phyloP scores from a whole-genome alignment of 2,113 vertebrate genomes.

The Rafetus swinhoei region DNA sequence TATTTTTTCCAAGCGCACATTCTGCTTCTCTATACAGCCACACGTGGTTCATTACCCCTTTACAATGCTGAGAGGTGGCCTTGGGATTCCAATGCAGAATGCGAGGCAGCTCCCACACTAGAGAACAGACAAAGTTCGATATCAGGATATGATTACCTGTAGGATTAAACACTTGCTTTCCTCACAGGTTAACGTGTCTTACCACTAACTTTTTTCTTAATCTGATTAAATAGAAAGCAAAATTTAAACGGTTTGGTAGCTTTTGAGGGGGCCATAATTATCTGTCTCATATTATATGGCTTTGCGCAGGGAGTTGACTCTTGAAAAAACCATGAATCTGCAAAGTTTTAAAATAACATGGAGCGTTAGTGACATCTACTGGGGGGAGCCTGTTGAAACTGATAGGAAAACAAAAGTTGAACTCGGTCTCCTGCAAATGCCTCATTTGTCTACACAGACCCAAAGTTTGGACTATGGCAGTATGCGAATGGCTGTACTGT shows the following conservation, averaged over 20 bases:
- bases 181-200: constrained; percentile 28
- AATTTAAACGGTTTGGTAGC: background rate
- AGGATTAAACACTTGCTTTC: constrained; percentile 13
- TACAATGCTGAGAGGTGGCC: background rate
- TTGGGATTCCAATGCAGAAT: constrained; percentile 11
- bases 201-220: constrained; percentile 16
- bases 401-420: background rate
- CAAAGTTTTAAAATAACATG: background rate
- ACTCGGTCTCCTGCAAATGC: background rate
- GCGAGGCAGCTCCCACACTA: background rate
- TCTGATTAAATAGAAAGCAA: constrained; percentile 45
- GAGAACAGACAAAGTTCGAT: background rate
- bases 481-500: background rate
- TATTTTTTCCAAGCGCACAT: background rate
- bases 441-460: background rate
- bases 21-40: background rate
- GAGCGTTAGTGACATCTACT: constrained; percentile 79
- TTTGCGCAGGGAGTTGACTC: background rate
- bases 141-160: background rate
- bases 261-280: constrained; percentile 1
- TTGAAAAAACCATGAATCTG: background rate
- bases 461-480: background rate
- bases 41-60: rapidly evolving
- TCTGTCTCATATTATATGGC: background rate
- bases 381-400: background rate